These are phyloP conservation scores for Nebria ingens DNA, from an alignment of 1,140 invertebrate species.

Conservation along the genomic window DNA sequence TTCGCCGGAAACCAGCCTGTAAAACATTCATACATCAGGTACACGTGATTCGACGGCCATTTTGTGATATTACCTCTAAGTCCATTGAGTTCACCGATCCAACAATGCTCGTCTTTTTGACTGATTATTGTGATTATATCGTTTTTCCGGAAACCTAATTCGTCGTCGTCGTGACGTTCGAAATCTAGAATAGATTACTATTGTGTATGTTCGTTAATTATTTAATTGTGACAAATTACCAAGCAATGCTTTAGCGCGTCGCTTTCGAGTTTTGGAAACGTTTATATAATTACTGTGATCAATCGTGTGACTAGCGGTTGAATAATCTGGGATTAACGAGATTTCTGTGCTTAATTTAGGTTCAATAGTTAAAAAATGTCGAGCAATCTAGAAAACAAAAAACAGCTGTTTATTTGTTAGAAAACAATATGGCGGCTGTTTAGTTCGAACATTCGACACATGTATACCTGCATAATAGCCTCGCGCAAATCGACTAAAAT, in stretches of 20 bases:
- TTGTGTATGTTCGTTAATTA: background rate
- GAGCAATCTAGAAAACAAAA: constrained; percentile 57
- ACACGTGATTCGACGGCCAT: background rate
- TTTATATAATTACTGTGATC: constrained; percentile 93
- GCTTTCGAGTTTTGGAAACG: constrained; percentile 73
- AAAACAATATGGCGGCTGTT: background rate
- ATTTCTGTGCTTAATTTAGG: constrained; percentile 60
- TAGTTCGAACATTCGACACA: background rate
- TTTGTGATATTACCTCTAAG: constrained; percentile 51
- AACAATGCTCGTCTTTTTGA: constrained; percentile 98
- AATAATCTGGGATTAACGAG: constrained; percentile 85
- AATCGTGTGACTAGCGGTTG: constrained; percentile 85
- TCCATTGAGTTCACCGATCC: constrained; percentile 98
- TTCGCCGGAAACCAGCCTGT: constrained; percentile 97
- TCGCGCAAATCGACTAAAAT: constrained; percentile 93
- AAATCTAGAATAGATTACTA: constrained; percentile 70
- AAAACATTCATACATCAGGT: constrained; percentile 13
- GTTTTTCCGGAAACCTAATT: constrained; percentile 95
- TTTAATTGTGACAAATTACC: constrained; percentile 37
- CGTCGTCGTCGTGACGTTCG: constrained; percentile 96
- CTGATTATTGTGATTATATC: constrained; percentile 97
- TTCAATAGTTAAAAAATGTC: constrained; percentile 79
- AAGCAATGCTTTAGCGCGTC: constrained; percentile 88
- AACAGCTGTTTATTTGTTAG: constrained; percentile 10
- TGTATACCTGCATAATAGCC: constrained; percentile 72